A percentile compares a stretch with the other conserved stretches of the same genome.
phyloP scores from a whole-genome alignment of 2,888 invertebrate species.

The Tetramorium bicarinatum region DNA sequence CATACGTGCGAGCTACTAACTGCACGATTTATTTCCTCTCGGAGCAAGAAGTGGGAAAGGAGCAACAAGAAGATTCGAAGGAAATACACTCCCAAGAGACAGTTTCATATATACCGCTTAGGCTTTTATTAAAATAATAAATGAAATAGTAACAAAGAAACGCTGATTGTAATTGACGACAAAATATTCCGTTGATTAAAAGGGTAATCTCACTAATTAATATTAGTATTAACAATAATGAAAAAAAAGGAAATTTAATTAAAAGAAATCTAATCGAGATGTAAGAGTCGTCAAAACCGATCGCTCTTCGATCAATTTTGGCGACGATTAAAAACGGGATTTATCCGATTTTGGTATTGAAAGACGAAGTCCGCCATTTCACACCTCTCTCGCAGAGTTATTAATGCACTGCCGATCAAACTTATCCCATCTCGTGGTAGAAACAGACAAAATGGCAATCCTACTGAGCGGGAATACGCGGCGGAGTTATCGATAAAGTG shows the following conservation, averaged over 20 bases:
- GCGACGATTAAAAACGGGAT: background rate
- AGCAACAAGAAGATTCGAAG: slow-evolving; percentile 11
- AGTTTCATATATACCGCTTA: background rate
- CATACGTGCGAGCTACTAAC: slow-evolving; percentile 85
- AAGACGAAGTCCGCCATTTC: background rate
- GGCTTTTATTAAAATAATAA: slow-evolving; percentile 2
- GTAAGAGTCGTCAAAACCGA: background rate
- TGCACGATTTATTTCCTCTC: slow-evolving; percentile 77
- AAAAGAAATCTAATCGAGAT: background rate
- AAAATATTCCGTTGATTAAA: background rate
- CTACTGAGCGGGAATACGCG: slow-evolving; percentile 1
- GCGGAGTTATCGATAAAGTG: slow-evolving; percentile 6
- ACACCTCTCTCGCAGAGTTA: slow-evolving; percentile 4
- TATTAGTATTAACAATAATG: background rate
- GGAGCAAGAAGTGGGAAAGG: slow-evolving; percentile 21
- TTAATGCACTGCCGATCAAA: slow-evolving; percentile 23
- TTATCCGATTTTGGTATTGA: background rate
- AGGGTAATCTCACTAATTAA: background rate
- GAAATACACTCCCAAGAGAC: slow-evolving; percentile 17
- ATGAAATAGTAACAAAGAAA: background rate
- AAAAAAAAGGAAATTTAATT: background rate
- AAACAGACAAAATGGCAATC: slow-evolving; percentile 28
- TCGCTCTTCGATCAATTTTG: background rate
- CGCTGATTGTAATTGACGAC: slow-evolving; percentile 2
- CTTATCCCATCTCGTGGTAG: slow-evolving; percentile 20